Evolutionary conservation across 2,113 vertebrate species (phyloP).

Genomic region (Bufo gargarizans): DNA sequence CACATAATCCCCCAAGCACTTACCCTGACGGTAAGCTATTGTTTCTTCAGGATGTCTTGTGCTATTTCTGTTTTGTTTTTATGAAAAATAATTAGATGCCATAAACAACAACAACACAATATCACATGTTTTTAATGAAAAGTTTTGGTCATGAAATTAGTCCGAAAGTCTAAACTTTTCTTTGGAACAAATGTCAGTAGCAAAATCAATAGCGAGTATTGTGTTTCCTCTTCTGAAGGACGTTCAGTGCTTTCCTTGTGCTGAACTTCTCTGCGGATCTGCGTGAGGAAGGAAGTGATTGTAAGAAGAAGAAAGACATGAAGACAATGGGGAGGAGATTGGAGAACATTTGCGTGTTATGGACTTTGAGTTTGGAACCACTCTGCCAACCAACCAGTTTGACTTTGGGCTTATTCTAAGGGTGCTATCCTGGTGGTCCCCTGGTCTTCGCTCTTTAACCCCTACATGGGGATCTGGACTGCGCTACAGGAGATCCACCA

Average conservation of each 20-base stretch:
- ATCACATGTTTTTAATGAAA: not conserved
- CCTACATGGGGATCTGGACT: too few relatives aligned
- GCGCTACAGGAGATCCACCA: too few relatives aligned
- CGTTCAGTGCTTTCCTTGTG: constrained; percentile 1
- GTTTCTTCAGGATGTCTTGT: not conserved
- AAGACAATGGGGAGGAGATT: not conserved
- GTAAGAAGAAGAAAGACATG: not conserved
- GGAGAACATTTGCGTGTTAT: not conserved
- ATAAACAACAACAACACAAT: not conserved
- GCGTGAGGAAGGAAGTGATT: not conserved
- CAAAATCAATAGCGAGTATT: not conserved
- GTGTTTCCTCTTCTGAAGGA: constrained; percentile 17
- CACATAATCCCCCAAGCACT: not conserved
- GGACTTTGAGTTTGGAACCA: too few relatives aligned
- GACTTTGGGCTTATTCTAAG: too few relatives aligned
- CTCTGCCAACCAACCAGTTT: too few relatives aligned
- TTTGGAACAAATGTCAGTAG: not conserved
- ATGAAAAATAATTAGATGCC: not conserved
- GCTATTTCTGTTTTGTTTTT: not conserved
- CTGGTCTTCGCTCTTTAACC: too few relatives aligned
- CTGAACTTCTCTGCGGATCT: not conserved
- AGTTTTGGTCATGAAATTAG: not conserved
- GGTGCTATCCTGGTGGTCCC: too few relatives aligned
- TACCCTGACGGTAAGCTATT: not conserved
- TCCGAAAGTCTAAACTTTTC: not conserved